Evolutionary conservation across 1,140 invertebrate genomes (phyloP), one percentile per base, ranked within the genome.

Genomic region (Drosophila bocqueti): DNA sequence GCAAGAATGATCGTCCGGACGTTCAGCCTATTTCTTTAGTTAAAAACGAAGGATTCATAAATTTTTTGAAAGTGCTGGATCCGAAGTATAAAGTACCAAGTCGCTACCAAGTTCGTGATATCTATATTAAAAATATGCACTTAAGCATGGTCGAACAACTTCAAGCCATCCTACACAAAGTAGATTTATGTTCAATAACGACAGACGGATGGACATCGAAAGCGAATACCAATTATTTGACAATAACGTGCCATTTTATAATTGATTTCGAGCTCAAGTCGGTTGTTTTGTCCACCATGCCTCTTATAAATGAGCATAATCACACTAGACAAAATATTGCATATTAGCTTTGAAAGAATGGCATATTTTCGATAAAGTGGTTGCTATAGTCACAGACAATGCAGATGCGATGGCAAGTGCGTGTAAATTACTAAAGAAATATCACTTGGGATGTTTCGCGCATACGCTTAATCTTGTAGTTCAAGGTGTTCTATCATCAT

Each of bases 191-290:
- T 26, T 5, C 40, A n/a, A 45, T 60, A 10, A 46, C 24, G 15
- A 60, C 58, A 15, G 58, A 60, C 21, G 15, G 36, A 16, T 60
- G 40, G 40, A 46, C 40, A 16, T 45, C 24, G 7, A 45, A 26
- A n/a, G 40, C 58, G 1, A 60, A 45, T 2, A 60, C 58, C 2
- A 60, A 60, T 46, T 60, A 46, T 60, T 46, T 60, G 15, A 45
- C 21, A 13, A 26, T 60, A 24, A 42, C 58, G 1, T 60, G 40
- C 15, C 58, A 46, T n/a, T 60, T 45, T 6, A 24, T 47, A 15
- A 8, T 13, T 15, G 13, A 47, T n/a, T 36, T 13, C 1, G 34
- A 36, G 34, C 11, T 36, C 0, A 36, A 36, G 34, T 36, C 34
- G 3, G 43, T 45, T 4, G 43, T 45, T 13, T 45, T 45, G 43